phyloP scores from a whole-genome alignment of 2,797 vertebrate species.

The Hirundo rustica region DNA sequence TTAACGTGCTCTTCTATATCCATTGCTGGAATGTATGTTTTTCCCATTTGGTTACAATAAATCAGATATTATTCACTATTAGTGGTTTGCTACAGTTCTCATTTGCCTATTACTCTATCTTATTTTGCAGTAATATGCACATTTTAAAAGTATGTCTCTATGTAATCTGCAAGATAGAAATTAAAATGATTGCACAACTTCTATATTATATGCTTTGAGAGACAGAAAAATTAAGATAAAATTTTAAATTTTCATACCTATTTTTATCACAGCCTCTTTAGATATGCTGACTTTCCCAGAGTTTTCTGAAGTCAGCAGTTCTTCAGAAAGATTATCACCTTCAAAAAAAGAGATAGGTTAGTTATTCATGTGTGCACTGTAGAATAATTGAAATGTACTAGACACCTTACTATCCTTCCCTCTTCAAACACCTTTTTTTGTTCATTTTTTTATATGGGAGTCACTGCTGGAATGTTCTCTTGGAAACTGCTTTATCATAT shows the following conservation, averaged over 20 bases:
- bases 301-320: constrained; percentile 34
- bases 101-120: background rate
- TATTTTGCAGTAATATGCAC: background rate
- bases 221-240: constrained; percentile 32
- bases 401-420: background rate
- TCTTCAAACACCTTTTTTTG: background rate
- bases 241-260: constrained; percentile 13
- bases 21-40: background rate
- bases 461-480: background rate
- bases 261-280: constrained; percentile 3
- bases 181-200: background rate
- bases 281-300: background rate
- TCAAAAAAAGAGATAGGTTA: background rate
- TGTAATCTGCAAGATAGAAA: background rate
- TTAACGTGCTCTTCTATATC: background rate
- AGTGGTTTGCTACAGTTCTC: background rate
- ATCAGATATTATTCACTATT: background rate
- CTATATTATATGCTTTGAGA: background rate
- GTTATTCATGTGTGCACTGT: background rate
- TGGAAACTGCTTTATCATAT: background rate
- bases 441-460: background rate
- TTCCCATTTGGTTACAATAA: background rate
- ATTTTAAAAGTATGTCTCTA: background rate
- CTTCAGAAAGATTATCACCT: background rate
- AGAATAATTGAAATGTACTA: background rate